phyloP scores from a whole-genome alignment of 2,888 invertebrate genomes.

The Halocaridina rubra region DNA sequence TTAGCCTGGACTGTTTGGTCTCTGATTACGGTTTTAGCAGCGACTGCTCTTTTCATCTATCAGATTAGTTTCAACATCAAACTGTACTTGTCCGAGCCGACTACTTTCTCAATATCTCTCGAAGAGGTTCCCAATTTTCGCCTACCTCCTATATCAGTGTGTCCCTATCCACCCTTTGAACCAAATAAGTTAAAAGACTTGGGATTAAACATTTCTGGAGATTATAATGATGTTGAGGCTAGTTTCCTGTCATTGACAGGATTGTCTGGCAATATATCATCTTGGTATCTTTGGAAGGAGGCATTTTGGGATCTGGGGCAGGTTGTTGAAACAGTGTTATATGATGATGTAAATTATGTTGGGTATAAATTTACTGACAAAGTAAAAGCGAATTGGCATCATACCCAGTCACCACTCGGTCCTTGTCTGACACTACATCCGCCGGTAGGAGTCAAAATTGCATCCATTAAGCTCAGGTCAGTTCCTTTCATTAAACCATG shows the following conservation, averaged over 20 bases:
- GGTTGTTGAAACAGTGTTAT: background rate
- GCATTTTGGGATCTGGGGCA: constrained; percentile 9
- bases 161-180: constrained; percentile 14
- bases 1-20: too few species aligned
- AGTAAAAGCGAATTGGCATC: background rate
- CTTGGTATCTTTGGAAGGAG: background rate
- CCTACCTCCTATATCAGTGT: constrained; percentile 8
- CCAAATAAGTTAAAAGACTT: background rate
- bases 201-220: background rate
- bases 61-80: constrained; percentile 6
- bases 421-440: constrained; percentile 16
- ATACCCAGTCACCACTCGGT: constrained; percentile 20
- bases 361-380: background rate
- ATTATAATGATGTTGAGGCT: background rate
- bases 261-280: background rate
- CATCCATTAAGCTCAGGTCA: background rate
- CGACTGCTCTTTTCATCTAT: background rate
- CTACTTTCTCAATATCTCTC: background rate
- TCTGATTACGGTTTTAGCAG: too few species aligned
- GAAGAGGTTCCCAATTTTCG: background rate
- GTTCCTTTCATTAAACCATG: background rate
- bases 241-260: background rate
- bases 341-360: background rate
- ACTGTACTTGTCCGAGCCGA: background rate
- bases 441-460: background rate